Base-by-base conservation (phyloP, 2,113 vertebrate genomes). In the Cebidichthys violaceus region DNA sequence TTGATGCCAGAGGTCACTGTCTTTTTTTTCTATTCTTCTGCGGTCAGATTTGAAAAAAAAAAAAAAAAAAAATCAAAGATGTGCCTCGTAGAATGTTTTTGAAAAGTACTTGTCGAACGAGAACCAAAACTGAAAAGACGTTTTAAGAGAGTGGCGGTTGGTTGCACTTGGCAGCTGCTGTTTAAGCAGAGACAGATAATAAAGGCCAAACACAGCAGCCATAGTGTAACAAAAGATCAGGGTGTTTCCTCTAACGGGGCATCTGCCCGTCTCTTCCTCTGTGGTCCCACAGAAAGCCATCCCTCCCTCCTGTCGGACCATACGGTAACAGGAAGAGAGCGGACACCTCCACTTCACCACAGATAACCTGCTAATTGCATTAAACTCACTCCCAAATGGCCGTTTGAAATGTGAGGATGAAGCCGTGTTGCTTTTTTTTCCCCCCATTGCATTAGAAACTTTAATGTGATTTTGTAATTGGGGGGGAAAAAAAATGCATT, bases 331-430 rank as follows among this genome's bases (percentile, higher is more conserved):
- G 88, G 87, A 89, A 86, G 84, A 89, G 65, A 75, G 77, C 70
- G 70, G 86, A 88, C 83, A 87, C 86, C 89, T 88, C 81, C 77
- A 87, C 86, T 91, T 90, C 85, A 79, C 84, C 84, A 88, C 68
- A 85, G 89, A 91, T 92, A 92, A 93, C 90, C 89, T 91, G 86
- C 91, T 95, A 95, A 95, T 94, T 92, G 79, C 80, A 88, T 94
- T 93, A 94, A 72, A 91, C 54, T 69, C 86, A 75, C 85, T 82
- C 76, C 84, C 86, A 71, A 77, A 68, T 75, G 86, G 68, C 70
- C 65, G 73, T 80, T 88, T 90, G 83, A 90, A 93, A 92, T 22
- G 45, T 82, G 79, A 92, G 85, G 29, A 89, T 68, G 61, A 74
- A 68, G 65, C 62, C 39, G 20, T n/a, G 55, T 61, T 29, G 47